phyloP scores from a whole-genome alignment of 2,888 invertebrate species.

The Agrochola litura region DNA sequence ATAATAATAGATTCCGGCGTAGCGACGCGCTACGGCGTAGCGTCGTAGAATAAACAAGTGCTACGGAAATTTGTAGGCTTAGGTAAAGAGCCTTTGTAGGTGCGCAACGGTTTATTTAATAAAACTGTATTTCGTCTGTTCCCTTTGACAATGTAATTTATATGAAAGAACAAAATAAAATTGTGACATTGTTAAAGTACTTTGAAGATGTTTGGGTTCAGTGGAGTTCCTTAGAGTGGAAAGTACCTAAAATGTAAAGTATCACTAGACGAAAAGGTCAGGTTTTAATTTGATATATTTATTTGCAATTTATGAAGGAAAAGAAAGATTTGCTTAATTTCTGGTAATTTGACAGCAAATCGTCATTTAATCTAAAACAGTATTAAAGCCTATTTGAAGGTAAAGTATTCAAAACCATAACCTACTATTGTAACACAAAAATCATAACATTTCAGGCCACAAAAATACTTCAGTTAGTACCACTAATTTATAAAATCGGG shows the following conservation, averaged over 20 bases:
- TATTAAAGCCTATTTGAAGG: neutral
- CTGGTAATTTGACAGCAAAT: neutral
- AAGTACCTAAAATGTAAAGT: constrained; percentile 50
- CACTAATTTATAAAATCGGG: neutral
- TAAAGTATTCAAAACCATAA: neutral
- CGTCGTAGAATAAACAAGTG: constrained; percentile 81
- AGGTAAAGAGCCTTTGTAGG: constrained; percentile 62
- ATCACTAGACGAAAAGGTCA: constrained; percentile 28
- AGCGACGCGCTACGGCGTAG: constrained; percentile 75
- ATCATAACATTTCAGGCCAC: neutral
- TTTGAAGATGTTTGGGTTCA: constrained; percentile 56
- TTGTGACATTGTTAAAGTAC: constrained; percentile 53
- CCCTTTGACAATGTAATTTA: constrained; percentile 64
- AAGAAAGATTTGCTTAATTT: neutral
- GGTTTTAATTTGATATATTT: constrained; percentile 16
- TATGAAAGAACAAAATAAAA: constrained; percentile 48
- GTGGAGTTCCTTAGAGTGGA: constrained; percentile 33
- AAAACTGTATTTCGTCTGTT: constrained; percentile 60
- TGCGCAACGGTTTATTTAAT: constrained; percentile 64
- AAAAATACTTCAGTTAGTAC: neutral
- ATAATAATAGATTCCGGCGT: constrained; percentile 71
- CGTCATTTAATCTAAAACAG: neutral
- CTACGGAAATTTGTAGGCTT: constrained; percentile 78
- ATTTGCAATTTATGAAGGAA: constrained; percentile 3
- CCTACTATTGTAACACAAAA: too few relatives aligned